Percentiles rank a stretch among this genome's conserved stretches.
Conservation (phyloP, 2,797 vertebrate species). For the Botia almorhae region DNA sequence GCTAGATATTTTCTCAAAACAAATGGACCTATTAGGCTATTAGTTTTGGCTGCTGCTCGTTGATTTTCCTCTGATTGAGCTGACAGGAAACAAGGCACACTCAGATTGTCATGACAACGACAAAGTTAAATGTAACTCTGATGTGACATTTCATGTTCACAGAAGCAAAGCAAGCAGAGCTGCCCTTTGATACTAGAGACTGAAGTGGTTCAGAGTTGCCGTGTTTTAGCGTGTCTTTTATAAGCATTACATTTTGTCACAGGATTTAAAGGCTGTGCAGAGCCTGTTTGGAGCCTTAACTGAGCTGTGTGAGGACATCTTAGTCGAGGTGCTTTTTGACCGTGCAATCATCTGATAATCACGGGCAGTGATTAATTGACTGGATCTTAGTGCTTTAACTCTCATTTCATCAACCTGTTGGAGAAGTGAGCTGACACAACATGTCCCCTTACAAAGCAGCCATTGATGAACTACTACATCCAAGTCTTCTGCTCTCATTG, state of each 20-base stretch:
- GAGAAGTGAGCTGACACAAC: constrained; percentile 20
- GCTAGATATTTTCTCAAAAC: neutral
- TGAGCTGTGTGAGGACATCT: neutral
- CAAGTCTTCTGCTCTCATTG: constrained; percentile 36
- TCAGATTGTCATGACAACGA: neutral
- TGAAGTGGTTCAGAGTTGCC: neutral
- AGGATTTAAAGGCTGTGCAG: neutral
- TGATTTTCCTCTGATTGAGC: constrained; percentile 9
- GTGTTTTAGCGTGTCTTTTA: neutral
- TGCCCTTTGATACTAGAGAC: neutral
- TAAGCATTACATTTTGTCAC: neutral
- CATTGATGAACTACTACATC: constrained; percentile 52
- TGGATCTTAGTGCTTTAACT: constrained; percentile 16
- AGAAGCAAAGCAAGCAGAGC: neutral
- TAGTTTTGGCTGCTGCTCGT: neutral
- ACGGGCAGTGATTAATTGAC: constrained; percentile 49
- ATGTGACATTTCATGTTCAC: constrained; percentile 2
- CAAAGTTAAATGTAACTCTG: neutral
- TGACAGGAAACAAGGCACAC: constrained; percentile 2
- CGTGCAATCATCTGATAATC: constrained; percentile 40
- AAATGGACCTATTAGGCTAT: neutral
- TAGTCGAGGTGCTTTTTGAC: constrained; percentile 35
- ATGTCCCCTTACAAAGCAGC: constrained; percentile 51
- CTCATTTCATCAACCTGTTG: constrained; percentile 23
- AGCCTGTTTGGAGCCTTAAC: neutral